phyloP scores from a whole-genome alignment of 2,797 vertebrate species.

The Lutjanus campechanus region DNA sequence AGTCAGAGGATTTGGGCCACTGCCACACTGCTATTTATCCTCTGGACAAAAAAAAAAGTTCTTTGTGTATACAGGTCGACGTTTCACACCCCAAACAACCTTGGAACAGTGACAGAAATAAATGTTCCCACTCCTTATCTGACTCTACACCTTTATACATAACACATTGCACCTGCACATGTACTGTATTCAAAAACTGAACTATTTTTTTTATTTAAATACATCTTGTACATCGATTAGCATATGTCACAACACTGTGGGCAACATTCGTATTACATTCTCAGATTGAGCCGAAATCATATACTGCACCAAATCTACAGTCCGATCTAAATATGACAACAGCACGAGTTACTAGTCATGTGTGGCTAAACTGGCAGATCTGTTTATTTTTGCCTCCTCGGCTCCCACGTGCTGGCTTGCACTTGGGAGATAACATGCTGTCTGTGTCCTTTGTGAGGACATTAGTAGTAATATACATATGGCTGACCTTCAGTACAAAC shows the following conservation, averaged over 20 bases:
- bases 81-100: constrained; percentile 49
- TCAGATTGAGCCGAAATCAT: constrained; percentile 1
- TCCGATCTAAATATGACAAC: constrained; percentile 41
- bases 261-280: constrained; percentile 5
- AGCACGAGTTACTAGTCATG: constrained; percentile 34
- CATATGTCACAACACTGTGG: constrained; percentile 2
- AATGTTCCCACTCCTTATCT: constrained; percentile 31
- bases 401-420: constrained; percentile 50
- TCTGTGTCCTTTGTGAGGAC: constrained; percentile 55
- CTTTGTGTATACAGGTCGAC: constrained; percentile 34
- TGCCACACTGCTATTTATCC: neutral
- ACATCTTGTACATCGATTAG: neutral
- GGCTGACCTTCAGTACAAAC: constrained; percentile 40
- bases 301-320: constrained; percentile 5
- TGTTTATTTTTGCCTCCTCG: constrained; percentile 63
- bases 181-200: constrained; percentile 7
- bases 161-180: constrained; percentile 1
- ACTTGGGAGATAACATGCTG: constrained; percentile 47
- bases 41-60: constrained; percentile 5
- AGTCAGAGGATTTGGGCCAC: neutral
- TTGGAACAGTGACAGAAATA: constrained; percentile 47
- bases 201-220: constrained; percentile 16
- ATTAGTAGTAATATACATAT: constrained; percentile 30
- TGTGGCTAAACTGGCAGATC: constrained; percentile 58
- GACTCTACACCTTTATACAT: constrained; percentile 2